Evolutionary conservation across 1,140 invertebrate species (phyloP).

Genomic region (Lycorma delicatula): DNA sequence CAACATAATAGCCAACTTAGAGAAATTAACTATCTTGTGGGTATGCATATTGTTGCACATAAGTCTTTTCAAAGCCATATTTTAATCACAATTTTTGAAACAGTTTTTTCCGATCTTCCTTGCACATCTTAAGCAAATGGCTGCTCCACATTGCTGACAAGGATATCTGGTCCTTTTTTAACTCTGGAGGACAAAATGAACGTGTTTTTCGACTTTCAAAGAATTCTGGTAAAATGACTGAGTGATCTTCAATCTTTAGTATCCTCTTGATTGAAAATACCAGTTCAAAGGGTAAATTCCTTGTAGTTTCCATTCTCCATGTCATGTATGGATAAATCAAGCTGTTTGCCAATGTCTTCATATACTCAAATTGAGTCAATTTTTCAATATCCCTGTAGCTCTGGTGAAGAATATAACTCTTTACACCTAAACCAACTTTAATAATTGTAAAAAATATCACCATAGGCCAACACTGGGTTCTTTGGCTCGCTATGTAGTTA

Average conservation of each 20-base stretch:
- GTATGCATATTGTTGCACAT: no score
- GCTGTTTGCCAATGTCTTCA: no score
- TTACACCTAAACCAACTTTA: not conserved
- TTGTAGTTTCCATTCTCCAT: conserved; percentile 20
- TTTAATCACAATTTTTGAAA: no score
- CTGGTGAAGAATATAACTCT: not conserved
- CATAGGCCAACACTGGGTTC: conserved; percentile 30
- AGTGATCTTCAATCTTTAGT: not conserved
- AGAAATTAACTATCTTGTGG: no score
- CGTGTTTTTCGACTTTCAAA: conserved; percentile 10
- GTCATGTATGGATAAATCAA: conserved; percentile 23
- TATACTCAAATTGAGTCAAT: not conserved
- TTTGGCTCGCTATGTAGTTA: conserved; percentile 23
- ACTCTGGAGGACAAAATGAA: not conserved
- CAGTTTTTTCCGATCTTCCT: conserved; percentile 1
- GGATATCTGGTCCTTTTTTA: not conserved
- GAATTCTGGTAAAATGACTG: not conserved
- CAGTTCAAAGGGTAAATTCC: not conserved
- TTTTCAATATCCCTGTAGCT: not conserved
- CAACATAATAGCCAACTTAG: no score
- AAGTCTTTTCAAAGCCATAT: no score
- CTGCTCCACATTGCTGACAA: not conserved
- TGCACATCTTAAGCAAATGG: conserved; percentile 4
- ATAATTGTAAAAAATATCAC: conserved; percentile 28
- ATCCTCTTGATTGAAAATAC: not conserved